These are phyloP conservation scores for Crotalus horridus DNA, from an alignment of 2,113 vertebrate species.

Conservation along the genomic window DNA sequence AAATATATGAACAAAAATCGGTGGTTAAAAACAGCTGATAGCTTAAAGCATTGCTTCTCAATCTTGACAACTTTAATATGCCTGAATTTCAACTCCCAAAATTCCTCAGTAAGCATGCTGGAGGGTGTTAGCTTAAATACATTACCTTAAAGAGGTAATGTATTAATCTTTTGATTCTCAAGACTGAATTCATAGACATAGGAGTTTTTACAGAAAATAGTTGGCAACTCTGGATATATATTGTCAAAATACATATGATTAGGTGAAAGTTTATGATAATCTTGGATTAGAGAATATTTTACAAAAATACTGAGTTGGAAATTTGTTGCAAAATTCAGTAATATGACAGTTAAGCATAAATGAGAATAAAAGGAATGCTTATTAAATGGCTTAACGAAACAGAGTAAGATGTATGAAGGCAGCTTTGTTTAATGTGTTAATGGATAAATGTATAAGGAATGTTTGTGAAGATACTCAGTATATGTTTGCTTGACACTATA, in stretches of 20 bases:
- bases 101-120: not conserved
- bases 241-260: not conserved
- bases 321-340: not conserved
- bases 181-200: not conserved
- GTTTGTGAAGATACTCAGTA: not conserved
- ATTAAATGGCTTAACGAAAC: not conserved
- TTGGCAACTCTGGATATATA: not conserved
- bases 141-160: not conserved
- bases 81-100: not conserved
- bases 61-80: not conserved
- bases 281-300: not conserved
- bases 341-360: not conserved
- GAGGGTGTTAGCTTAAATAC: not conserved
- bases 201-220: not conserved
- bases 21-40: not conserved
- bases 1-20: not conserved
- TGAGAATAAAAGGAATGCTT: not conserved
- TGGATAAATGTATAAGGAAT: not conserved
- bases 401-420: not conserved
- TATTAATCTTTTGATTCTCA: not conserved
- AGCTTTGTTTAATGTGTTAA: not conserved
- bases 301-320: not conserved
- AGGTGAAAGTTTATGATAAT: not conserved
- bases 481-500: not conserved
- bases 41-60: not conserved